Evolutionary conservation across 2,113 vertebrate genomes (phyloP).

Genomic region (Pluvianellus socialis): DNA sequence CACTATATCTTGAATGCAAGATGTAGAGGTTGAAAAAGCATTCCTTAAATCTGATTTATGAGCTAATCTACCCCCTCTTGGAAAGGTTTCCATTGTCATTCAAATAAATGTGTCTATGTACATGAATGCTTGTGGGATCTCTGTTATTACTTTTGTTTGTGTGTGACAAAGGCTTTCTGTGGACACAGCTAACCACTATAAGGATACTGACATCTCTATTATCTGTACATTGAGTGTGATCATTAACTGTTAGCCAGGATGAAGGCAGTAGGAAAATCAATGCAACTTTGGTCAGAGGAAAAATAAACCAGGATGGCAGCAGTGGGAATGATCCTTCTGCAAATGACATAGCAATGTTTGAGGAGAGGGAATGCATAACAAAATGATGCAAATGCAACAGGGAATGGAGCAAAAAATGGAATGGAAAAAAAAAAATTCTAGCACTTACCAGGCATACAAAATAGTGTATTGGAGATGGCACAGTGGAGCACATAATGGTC

Average conservation of each 20-base stretch:
- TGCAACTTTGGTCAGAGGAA: not conserved
- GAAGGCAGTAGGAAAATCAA: constrained; percentile 26
- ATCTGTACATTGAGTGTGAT: not conserved
- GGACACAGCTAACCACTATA: not conserved
- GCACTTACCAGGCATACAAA: not conserved
- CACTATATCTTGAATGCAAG: not conserved
- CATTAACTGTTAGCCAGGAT: constrained; percentile 16
- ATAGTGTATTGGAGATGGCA: not conserved
- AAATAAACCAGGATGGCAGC: not conserved
- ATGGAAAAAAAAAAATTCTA: not conserved
- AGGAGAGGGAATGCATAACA: not conserved
- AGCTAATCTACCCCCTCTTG: not conserved
- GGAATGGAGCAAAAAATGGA: not conserved
- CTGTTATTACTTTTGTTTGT: not conserved
- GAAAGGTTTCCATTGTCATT: not conserved
- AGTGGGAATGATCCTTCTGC: not conserved
- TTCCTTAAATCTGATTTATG: constrained; percentile 9
- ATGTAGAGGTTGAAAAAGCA: not conserved
- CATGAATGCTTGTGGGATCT: not conserved
- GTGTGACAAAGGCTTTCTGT: not conserved
- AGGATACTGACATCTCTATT: constrained; percentile 11
- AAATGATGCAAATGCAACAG: not conserved
- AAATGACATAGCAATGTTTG: not conserved
- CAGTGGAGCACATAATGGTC: not conserved
- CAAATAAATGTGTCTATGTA: not conserved